Conservation (phyloP, 2,797 vertebrate genomes). For the Eospalax fontanierii region DNA sequence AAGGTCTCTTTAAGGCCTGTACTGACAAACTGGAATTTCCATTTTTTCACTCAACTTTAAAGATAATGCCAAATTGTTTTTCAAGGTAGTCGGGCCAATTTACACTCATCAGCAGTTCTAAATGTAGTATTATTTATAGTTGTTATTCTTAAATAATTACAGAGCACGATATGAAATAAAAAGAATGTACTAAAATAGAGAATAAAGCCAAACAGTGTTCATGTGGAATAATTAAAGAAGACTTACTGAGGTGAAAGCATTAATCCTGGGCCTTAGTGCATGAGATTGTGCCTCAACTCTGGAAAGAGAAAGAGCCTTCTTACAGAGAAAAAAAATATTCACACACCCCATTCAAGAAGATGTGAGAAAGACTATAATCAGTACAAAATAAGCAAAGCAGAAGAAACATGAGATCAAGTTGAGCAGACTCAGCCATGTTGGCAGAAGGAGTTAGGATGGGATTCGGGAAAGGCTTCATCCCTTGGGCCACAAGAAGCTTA, state of each 20-base stretch:
- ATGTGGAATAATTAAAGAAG: background rate
- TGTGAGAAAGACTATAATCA: background rate
- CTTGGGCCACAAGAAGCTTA: background rate
- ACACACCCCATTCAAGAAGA: background rate
- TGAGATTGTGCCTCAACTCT: background rate
- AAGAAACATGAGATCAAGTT: background rate
- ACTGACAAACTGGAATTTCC: conserved; percentile 15
- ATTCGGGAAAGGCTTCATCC: no score
- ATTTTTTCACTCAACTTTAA: conserved; percentile 39
- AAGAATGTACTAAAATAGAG: background rate
- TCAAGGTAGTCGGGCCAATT: background rate
- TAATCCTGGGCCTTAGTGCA: background rate
- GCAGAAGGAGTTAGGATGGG: background rate
- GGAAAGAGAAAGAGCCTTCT: background rate
- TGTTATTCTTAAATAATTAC: conserved; percentile 14
- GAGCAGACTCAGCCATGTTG: background rate
- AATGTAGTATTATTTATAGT: conserved; percentile 16
- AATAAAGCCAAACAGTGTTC: background rate
- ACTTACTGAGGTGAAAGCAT: background rate
- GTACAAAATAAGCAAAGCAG: background rate
- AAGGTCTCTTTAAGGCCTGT: background rate
- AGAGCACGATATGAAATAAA: background rate
- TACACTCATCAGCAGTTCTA: background rate
- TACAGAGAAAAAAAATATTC: background rate
- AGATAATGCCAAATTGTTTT: conserved; percentile 15